These are phyloP conservation scores for Thumatha senex DNA, from an alignment of 2,888 invertebrate species.

Conservation along the genomic window DNA sequence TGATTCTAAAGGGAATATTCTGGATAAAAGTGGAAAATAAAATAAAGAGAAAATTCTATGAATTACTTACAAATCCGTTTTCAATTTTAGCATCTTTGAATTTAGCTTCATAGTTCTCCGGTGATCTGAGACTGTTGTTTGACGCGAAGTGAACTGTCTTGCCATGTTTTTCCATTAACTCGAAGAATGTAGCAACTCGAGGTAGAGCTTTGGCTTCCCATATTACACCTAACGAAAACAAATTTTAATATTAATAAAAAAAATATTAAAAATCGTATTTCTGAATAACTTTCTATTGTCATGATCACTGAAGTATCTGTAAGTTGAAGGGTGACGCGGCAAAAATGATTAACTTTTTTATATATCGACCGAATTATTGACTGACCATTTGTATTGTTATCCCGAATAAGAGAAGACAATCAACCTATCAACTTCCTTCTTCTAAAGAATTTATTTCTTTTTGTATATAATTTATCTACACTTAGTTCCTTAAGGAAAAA, in stretches of 20 bases:
- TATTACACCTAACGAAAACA: slow-evolving; percentile 75
- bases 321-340: no score
- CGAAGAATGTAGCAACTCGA: slow-evolving; percentile 71
- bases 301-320: no score
- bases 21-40: not conserved
- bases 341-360: no score
- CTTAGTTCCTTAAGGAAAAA: no score
- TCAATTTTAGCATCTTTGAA: slow-evolving; percentile 60
- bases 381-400: no score
- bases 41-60: not conserved
- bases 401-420: no score
- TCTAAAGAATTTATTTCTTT: no score
- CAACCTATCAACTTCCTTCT: no score
- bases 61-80: slow-evolving; percentile 66
- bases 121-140: slow-evolving; percentile 73
- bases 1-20: no score
- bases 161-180: slow-evolving; percentile 67
- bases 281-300: no score
- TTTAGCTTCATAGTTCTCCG: slow-evolving; percentile 54
- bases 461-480: no score
- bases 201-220: slow-evolving; percentile 64
- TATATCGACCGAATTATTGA: no score
- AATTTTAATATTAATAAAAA: not conserved
- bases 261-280: not conserved
- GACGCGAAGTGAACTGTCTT: slow-evolving; percentile 80